Evolutionary conservation across 1,140 invertebrate genomes (phyloP).

Genomic region (Aporrectodea caliginosa): DNA sequence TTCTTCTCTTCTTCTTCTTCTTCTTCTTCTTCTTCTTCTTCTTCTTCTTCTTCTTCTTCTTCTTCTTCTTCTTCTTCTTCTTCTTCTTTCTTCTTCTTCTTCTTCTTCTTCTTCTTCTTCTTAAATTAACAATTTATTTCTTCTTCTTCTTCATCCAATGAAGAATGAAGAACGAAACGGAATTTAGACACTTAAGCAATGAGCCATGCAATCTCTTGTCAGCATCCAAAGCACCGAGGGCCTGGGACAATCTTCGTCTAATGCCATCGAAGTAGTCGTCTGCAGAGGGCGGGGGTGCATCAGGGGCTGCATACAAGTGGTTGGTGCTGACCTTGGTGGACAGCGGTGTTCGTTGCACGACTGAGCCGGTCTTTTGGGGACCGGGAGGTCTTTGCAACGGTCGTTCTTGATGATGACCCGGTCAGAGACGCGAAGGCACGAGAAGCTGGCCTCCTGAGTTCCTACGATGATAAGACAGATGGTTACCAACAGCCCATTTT

Average conservation of each 20-base stretch:
- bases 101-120: conserved; percentile 25
- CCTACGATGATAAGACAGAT: not conserved
- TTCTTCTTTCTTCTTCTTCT: conserved; percentile 33
- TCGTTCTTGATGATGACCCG: not conserved
- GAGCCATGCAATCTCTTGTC: no score
- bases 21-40: conserved; percentile 29
- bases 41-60: conserved; percentile 23
- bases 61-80: conserved; percentile 31
- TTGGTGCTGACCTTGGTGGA: not conserved
- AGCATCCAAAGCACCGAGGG: no score
- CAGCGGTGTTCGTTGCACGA: not conserved
- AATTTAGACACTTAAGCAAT: no score
- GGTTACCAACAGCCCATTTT: no score
- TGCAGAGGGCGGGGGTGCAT: no score
- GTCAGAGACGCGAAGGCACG: not conserved
- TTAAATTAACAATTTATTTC: not conserved
- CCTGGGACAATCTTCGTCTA: no score
- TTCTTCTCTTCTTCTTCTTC: conserved; percentile 9
- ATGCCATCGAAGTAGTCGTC: no score
- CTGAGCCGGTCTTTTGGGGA: not conserved
- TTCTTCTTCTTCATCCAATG: no score
- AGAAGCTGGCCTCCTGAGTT: not conserved
- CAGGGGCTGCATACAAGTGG: no score
- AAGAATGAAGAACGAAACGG: no score
- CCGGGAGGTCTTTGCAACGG: not conserved